phyloP scores from a whole-genome alignment of 2,113 vertebrate species.

The Archilochus colubris region DNA sequence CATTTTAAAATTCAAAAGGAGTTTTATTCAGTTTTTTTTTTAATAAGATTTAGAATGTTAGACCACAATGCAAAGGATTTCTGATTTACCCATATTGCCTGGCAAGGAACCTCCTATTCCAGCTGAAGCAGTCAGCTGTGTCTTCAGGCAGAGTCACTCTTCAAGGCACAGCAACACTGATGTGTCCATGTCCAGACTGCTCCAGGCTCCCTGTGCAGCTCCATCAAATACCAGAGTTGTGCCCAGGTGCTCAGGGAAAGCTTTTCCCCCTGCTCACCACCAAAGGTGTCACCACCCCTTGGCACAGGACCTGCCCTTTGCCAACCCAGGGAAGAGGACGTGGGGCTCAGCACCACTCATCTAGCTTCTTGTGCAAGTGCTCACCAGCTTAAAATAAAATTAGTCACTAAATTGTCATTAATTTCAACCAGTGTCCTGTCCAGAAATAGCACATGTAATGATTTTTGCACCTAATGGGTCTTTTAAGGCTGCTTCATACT shows the following conservation, averaged over 20 bases:
- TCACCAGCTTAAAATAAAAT: slow-evolving; percentile 45
- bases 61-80: neutral
- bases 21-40: neutral
- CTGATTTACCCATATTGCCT: neutral
- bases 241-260: neutral
- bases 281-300: neutral
- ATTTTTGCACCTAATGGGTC: slow-evolving; percentile 36
- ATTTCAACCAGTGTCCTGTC: slow-evolving; percentile 26
- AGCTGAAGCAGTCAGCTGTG: neutral
- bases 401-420: slow-evolving; percentile 45
- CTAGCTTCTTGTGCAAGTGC: neutral
- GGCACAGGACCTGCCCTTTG: neutral
- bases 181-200: neutral
- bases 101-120: neutral
- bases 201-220: neutral
- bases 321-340: neutral
- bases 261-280: neutral
- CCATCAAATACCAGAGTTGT: neutral
- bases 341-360: neutral
- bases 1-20: neutral
- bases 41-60: neutral
- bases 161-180: neutral
- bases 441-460: slow-evolving; percentile 49
- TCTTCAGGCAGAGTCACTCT: neutral
- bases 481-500: neutral